Evolutionary conservation across 2,113 vertebrate genomes (phyloP).

Genomic region (Emydura subglobosa): DNA sequence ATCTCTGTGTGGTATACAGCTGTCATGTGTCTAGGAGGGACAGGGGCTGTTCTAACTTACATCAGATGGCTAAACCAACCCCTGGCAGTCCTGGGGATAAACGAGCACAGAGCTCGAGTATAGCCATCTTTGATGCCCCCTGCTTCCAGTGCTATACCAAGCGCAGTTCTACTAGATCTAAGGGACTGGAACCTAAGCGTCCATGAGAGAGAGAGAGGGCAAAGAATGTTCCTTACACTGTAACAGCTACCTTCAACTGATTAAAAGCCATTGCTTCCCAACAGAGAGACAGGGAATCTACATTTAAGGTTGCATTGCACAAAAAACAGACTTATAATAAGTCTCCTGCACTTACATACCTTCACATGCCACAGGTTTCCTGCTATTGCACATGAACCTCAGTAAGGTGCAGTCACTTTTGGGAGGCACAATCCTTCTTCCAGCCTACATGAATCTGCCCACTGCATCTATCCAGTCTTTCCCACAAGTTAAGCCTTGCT

Average conservation of each 20-base stretch:
- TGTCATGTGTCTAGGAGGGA: not conserved
- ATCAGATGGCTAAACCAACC: not conserved
- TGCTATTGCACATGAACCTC: not conserved
- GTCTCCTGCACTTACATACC: accelerated
- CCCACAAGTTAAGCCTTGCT: not conserved
- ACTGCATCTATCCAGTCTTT: not conserved
- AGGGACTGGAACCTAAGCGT: not conserved
- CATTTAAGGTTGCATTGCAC: not conserved
- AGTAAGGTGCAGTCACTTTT: not conserved
- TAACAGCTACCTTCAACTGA: not conserved
- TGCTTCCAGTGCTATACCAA: accelerated
- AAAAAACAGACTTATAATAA: not conserved
- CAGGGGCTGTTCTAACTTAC: not conserved
- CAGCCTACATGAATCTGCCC: not conserved
- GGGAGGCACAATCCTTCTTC: not conserved
- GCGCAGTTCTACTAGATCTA: not conserved
- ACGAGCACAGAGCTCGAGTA: not conserved
- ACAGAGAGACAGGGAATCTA: not conserved
- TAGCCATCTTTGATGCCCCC: not conserved
- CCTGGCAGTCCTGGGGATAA: not conserved
- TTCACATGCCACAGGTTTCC: not conserved
- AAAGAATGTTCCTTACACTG: not conserved
- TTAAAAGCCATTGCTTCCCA: not conserved
- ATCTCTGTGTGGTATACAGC: accelerated
- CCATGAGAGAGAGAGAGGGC: accelerated